Base-by-base conservation (phyloP, 2,888 invertebrate genomes). In the Leptopterna dolabrata region DNA sequence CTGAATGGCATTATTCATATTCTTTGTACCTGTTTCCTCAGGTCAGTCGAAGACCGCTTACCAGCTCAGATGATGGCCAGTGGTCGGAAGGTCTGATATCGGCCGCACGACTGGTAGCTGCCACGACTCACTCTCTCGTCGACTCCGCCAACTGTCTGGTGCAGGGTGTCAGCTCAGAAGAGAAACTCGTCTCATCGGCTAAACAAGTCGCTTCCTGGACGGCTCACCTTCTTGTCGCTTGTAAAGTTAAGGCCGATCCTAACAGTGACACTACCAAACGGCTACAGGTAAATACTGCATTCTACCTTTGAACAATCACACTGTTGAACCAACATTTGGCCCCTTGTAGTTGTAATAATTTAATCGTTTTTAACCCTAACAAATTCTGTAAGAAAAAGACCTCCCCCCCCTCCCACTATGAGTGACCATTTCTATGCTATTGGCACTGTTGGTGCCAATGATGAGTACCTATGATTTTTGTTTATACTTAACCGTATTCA, bases 141-240 rank as follows among this genome's bases (percentile, higher is more conserved):
- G 99, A 99, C 92, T 97, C 99, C 0, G 99, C 99, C 86, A 99
- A 99, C 91, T 97, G 98, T 80, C 93, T 99, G 90, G 99, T 99
- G 0, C 95, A 98, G 92, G 97, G 98, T 88, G 94, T 96, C 14
- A 96, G 96, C 81, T 96, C 96, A 16, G 99, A 99, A 92, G 99
- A 99, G 92, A 96, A 98, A 91, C 94, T 99, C 41, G 98, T 99
- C 89, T 98, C 98, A 0, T 96, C 98, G 24, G 99, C 99, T 2
- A 96, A 98, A 90, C 97, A 97, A 92, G 98, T 99, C 11, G 99
- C 99, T 7, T 96, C 97, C 82, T 97, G 98, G 0, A 99, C 99
- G 0, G 99, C 99, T 0, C 99, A 99, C 91, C 93, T 99, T 87
- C 92, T 99, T 84, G 98, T 99, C 76, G 99, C 99, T 0, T 99